phyloP scores from a whole-genome alignment of 64 coral and sea anemone species.

The Montipora foliosa region DNA sequence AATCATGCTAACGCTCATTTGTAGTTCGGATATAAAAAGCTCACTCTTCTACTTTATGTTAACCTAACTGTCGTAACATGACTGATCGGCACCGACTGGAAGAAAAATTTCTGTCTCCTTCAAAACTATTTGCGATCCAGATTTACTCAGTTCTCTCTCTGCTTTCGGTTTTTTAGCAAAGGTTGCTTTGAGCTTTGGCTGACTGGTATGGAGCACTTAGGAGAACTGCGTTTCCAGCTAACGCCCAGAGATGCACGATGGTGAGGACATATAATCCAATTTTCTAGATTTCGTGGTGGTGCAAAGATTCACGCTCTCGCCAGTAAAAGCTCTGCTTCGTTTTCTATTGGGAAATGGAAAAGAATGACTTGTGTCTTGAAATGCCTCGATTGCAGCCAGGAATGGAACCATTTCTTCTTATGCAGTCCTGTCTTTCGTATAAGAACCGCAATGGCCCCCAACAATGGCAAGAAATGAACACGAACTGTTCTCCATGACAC shows the following conservation, averaged over 20 bases:
- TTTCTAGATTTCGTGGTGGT: slow-evolving; percentile 10
- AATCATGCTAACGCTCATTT: no score
- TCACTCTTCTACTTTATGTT: no score
- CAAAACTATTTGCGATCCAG: background rate
- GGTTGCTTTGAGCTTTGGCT: background rate
- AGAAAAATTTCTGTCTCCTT: background rate
- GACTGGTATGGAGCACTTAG: slow-evolving; percentile 27
- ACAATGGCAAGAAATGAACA: slow-evolving; percentile 40
- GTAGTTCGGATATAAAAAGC: no score
- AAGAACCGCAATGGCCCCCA: slow-evolving; percentile 17
- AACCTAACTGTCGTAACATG: no score
- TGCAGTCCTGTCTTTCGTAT: background rate
- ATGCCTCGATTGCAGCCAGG: slow-evolving; percentile 12
- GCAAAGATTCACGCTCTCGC: slow-evolving; percentile 18
- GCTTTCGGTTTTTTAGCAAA: slow-evolving; percentile 20
- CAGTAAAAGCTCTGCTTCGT: slow-evolving; percentile 18
- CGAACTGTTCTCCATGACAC: no score
- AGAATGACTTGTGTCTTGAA: background rate
- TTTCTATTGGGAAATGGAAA: background rate
- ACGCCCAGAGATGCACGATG: slow-evolving; percentile 40
- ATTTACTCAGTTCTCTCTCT: slow-evolving; percentile 34
- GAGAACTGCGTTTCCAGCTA: slow-evolving; percentile 16
- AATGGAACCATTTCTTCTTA: background rate
- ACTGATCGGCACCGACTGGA: no score
- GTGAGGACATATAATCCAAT: slow-evolving; percentile 3